Evolutionary conservation across 2,113 vertebrate genomes (phyloP).

Genomic region (Zosterops lateralis): DNA sequence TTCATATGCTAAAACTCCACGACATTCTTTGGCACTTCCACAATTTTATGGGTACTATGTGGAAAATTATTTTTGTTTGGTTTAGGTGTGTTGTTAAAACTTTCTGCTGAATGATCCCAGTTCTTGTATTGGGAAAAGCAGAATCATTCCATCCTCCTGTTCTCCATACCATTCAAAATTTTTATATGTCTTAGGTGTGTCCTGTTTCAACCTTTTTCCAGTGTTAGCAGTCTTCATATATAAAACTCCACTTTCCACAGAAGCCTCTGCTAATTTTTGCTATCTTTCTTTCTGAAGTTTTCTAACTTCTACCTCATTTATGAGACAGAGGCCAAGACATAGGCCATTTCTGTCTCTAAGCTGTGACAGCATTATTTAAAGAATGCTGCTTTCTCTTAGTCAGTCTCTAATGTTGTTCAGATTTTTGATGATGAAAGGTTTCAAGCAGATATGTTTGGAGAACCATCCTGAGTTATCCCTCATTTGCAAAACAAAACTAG

Average conservation of each 20-base stretch:
- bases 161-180: neutral
- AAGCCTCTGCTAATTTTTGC: neutral
- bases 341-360: neutral
- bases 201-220: neutral
- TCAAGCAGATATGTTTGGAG: neutral
- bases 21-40: neutral
- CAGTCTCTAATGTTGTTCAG: rapidly evolving
- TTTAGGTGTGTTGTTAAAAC: neutral
- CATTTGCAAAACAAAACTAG: neutral
- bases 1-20: neutral
- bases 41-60: neutral
- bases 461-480: neutral
- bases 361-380: neutral
- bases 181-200: neutral
- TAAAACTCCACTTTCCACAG: neutral
- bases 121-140: neutral
- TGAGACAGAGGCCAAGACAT: neutral
- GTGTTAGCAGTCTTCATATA: neutral
- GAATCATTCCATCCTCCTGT: neutral
- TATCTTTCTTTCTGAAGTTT: neutral
- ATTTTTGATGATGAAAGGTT: neutral
- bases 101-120: neutral
- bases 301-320: neutral
- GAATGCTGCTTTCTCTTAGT: neutral
- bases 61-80: neutral